phyloP scores from a whole-genome alignment of 2,888 invertebrate genomes.

The Tolmerus cingulatus region DNA sequence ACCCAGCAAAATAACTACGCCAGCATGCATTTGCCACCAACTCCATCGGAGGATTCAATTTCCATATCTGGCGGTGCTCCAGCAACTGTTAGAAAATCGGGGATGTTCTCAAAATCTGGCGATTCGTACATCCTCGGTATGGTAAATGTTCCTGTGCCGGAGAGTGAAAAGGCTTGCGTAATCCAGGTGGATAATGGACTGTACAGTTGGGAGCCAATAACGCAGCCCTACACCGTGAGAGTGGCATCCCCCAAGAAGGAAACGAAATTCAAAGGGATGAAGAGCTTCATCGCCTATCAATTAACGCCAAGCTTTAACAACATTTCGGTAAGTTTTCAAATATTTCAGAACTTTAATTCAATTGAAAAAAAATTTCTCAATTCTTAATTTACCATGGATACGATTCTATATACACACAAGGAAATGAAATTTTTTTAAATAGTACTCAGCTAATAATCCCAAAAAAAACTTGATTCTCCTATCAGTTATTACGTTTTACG shows the following conservation, averaged over 20 bases:
- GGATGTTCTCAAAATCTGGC: constrained; percentile 89
- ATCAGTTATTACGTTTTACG: not conserved
- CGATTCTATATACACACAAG: no score
- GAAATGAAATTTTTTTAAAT: no score
- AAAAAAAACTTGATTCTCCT: not conserved
- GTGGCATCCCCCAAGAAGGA: constrained; percentile 97
- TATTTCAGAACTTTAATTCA: no score
- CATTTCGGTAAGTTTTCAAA: constrained; percentile 74
- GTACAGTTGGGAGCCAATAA: constrained; percentile 79
- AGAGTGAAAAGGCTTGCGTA: constrained; percentile 76
- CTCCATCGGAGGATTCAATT: constrained; percentile 65
- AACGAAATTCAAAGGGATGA: constrained; percentile 95
- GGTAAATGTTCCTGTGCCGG: constrained; percentile 72
- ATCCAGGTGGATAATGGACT: constrained; percentile 74
- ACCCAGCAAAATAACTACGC: constrained; percentile 54
- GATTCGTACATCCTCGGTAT: constrained; percentile 89
- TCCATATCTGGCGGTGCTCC: constrained; percentile 57
- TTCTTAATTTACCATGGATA: no score
- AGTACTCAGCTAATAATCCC: no score
- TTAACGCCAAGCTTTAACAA: constrained; percentile 94
- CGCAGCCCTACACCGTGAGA: constrained; percentile 80
- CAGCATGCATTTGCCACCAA: constrained; percentile 60
- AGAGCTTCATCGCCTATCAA: constrained; percentile 97
- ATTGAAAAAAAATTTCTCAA: no score
- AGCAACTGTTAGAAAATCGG: constrained; percentile 74